A percentile compares a stretch with the other conserved stretches of the same genome.
Conservation (phyloP, 2,113 vertebrate genomes). For the Phyllostomus hastatus region DNA sequence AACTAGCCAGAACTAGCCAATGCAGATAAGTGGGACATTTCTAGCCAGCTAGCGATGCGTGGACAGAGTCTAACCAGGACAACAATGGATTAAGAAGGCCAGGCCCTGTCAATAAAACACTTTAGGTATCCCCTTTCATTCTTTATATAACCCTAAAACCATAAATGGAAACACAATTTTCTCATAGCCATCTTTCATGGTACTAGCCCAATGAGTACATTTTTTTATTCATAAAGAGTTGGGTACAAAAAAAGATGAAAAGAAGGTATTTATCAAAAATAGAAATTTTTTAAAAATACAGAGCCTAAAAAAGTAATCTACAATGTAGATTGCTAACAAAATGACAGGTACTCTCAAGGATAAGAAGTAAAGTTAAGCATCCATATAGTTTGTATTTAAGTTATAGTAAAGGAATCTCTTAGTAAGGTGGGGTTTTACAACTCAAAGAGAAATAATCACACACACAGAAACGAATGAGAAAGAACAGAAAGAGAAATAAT, state of each 20-base stretch:
- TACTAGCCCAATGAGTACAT: not conserved
- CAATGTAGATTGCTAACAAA: not conserved
- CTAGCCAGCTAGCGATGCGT: not conserved
- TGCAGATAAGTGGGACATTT: not conserved
- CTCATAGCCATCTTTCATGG: not conserved
- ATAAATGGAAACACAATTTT: not conserved
- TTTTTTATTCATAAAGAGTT: not conserved
- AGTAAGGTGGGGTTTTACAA: not conserved
- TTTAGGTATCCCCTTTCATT: not conserved
- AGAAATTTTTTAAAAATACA: not conserved
- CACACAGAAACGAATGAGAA: not conserved
- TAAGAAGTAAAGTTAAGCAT: not conserved
- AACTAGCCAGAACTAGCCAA: not conserved
- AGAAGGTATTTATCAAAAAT: not conserved
- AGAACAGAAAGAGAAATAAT: not conserved
- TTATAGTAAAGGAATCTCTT: not conserved
- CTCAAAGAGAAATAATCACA: not conserved
- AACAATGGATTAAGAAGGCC: not conserved
- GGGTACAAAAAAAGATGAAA: not conserved
- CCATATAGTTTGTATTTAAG: not conserved
- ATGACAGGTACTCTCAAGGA: not conserved
- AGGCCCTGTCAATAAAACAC: not conserved
- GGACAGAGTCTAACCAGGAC: not conserved
- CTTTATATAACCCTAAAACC: not conserved
- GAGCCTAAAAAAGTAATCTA: not conserved